These are phyloP conservation scores for Petromus typicus DNA, from an alignment of 2,113 vertebrate species.

Conservation along the genomic window DNA sequence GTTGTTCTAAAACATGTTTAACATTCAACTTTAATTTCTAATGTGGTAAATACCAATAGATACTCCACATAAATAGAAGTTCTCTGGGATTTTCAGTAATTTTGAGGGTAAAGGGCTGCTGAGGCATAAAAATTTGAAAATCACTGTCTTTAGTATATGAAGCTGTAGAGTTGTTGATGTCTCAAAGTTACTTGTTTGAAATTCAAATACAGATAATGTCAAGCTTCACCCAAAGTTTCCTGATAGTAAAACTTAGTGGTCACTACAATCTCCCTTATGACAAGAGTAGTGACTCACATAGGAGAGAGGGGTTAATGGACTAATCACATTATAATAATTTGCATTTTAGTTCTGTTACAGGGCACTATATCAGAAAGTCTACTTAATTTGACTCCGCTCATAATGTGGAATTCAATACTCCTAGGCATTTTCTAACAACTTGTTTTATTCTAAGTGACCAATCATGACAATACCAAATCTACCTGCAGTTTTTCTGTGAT, in stretches of 20 bases:
- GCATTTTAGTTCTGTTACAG: background rate
- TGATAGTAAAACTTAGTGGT: background rate
- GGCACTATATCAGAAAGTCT: background rate
- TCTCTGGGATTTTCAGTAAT: background rate
- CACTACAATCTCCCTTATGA: background rate
- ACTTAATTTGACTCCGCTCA: background rate
- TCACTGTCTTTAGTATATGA: background rate
- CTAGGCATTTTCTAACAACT: background rate
- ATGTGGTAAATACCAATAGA: background rate
- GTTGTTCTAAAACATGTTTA: slow-evolving; percentile 2
- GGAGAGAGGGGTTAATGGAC: background rate
- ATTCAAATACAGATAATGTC: background rate
- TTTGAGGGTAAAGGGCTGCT: background rate
- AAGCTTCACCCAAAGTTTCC: background rate
- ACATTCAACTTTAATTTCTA: slow-evolving; percentile 31
- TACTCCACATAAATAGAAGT: background rate
- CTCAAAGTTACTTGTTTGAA: background rate
- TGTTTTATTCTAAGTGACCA: background rate
- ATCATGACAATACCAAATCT: background rate
- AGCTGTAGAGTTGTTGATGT: background rate
- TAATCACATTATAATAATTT: background rate
- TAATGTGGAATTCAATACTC: background rate
- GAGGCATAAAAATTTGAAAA: background rate
- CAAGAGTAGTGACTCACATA: background rate
- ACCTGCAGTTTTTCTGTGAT: background rate